Conservation (phyloP, 2,888 invertebrate species). For the Eumacrocentrus americanus region DNA sequence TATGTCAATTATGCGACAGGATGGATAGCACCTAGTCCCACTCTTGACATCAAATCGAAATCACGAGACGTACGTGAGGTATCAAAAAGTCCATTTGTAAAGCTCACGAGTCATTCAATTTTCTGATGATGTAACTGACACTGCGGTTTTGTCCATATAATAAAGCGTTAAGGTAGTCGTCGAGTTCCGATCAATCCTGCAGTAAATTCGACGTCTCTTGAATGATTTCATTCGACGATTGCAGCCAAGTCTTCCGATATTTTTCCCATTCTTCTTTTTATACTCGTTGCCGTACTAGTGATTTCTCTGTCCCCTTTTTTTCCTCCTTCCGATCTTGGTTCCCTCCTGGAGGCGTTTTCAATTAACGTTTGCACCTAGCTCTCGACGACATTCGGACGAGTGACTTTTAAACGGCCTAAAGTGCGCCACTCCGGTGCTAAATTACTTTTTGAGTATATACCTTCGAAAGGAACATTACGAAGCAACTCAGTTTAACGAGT, state of each 20-base stretch:
- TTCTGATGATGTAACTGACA: not conserved
- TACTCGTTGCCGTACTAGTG: not conserved
- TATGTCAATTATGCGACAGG: too few species aligned
- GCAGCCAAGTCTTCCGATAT: not conserved
- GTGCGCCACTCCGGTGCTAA: conserved; percentile 10
- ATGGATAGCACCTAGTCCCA: too few species aligned
- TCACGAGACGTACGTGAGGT: too few species aligned
- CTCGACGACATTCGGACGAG: conserved; percentile 12
- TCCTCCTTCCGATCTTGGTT: not conserved
- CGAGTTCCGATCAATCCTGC: conserved; percentile 1
- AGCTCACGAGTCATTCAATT: not conserved
- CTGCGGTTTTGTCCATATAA: not conserved
- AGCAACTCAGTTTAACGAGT: not conserved
- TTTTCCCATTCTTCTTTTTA: not conserved
- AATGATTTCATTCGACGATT: not conserved
- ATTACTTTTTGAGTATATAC: conserved; percentile 22
- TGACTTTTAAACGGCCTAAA: conserved; percentile 18
- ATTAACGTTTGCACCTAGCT: conserved; percentile 9
- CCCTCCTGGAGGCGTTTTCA: conserved; percentile 2
- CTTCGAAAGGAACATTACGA: not conserved
- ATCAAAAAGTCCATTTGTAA: not conserved
- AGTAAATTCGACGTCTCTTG: not conserved
- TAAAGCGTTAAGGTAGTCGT: not conserved
- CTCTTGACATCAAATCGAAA: too few species aligned
- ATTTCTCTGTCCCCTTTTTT: not conserved